A percentile compares a stretch with the other conserved stretches of the same genome.
phyloP scores from a whole-genome alignment of 2,888 invertebrate species.

The Neuroscelio doddi region DNA sequence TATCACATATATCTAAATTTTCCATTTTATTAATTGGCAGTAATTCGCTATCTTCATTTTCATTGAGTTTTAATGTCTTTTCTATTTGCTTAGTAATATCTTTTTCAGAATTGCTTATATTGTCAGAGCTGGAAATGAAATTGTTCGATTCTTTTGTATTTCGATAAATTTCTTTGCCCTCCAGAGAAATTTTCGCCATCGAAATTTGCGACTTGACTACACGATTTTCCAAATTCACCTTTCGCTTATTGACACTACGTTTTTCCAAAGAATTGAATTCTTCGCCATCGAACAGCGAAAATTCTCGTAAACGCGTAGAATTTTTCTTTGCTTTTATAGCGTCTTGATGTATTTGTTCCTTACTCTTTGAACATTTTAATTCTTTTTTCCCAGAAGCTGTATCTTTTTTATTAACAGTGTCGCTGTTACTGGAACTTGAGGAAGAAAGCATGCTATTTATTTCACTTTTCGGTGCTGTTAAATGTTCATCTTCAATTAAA shows the following conservation, averaged over 20 bases:
- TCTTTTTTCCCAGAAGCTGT: no score
- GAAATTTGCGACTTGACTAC: neutral
- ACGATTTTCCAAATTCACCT: constrained; percentile 2
- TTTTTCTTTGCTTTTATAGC: constrained; percentile 15
- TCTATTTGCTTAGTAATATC: constrained; percentile 12
- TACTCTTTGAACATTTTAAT: neutral
- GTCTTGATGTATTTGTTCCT: constrained; percentile 2
- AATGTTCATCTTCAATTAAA: no score
- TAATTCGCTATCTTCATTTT: constrained; percentile 1
- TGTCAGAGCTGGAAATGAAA: no score
- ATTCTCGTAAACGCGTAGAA: constrained; percentile 21
- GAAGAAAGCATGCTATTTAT: no score
- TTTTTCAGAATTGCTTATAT: neutral
- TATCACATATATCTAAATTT: constrained; percentile 45
- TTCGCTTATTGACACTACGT: constrained; percentile 3
- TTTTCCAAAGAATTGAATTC: constrained; percentile 32
- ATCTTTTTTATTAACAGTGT: no score
- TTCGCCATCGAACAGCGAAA: constrained; percentile 29
- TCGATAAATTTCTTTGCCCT: no score
- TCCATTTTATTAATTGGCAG: constrained; percentile 58
- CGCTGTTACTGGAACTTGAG: no score
- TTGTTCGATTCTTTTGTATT: no score
- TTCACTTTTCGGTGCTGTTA: no score
- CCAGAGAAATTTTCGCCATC: neutral
- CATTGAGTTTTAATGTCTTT: constrained; percentile 13